Conservation (phyloP, 2,797 vertebrate species). For the Sus cebifrons region DNA sequence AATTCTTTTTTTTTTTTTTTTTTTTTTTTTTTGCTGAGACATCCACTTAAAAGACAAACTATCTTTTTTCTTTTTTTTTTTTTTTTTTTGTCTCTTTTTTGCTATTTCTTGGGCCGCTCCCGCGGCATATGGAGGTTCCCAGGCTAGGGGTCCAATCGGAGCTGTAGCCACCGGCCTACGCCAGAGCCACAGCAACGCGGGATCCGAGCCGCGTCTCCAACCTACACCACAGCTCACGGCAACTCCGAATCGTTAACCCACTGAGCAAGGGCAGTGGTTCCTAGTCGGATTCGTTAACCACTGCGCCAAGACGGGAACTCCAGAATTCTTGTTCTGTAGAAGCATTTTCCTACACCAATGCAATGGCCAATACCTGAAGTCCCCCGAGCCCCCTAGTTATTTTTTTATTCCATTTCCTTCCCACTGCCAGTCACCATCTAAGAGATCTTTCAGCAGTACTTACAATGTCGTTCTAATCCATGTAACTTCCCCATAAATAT, state of each 20-base stretch:
- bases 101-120: not conserved
- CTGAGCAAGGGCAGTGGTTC: no score
- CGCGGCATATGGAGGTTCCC: not conserved
- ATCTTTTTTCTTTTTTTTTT: not conserved
- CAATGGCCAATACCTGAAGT: not conserved
- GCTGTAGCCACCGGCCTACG: no score
- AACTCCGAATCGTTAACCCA: no score
- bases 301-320: no score
- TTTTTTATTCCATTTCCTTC: not conserved
- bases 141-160: no score
- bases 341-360: not conserved
- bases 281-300: no score
- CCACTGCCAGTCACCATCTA: not conserved
- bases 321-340: not conserved
- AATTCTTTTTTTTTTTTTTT: not conserved
- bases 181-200: no score
- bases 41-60: no score
- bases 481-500: not conserved
- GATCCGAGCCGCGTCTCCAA: no score
- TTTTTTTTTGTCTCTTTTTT: not conserved
- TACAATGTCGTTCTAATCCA: not conserved
- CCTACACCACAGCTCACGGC: no score
- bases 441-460: not conserved
- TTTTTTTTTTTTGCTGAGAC: no score
- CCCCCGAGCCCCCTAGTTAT: not conserved